phyloP scores from a whole-genome alignment of 2,113 vertebrate genomes.

The Bos javanicus region DNA sequence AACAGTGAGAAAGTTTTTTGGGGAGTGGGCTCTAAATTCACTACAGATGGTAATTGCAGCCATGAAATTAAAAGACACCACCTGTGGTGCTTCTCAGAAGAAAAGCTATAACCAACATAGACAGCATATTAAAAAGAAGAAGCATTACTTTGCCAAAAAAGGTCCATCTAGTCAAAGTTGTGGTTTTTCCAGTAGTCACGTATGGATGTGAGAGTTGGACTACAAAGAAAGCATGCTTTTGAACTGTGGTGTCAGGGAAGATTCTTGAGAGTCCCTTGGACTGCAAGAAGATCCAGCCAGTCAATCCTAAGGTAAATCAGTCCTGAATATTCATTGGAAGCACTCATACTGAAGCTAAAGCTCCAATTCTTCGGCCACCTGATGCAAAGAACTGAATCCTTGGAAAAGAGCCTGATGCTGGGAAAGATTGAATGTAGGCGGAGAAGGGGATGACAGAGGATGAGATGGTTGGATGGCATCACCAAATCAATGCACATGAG shows the following conservation, averaged over 20 bases:
- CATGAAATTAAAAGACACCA: not conserved
- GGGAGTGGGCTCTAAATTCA: not conserved
- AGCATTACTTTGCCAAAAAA: not conserved
- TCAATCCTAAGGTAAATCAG: not conserved
- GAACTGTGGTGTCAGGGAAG: no score
- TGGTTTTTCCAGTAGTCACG: not conserved
- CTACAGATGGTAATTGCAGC: not conserved
- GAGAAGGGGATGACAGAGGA: not conserved
- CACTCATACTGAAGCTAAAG: not conserved
- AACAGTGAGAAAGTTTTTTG: fast-evolving
- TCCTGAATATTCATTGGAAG: not conserved
- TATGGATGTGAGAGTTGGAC: not conserved
- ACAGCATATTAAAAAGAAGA: not conserved
- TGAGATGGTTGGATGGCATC: not conserved
- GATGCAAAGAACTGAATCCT: not conserved
- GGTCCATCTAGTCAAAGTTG: not conserved
- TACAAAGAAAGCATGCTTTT: not conserved
- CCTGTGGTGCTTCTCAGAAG: not conserved
- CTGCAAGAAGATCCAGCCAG: not conserved
- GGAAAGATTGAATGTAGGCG: not conserved
- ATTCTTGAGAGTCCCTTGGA: not conserved
- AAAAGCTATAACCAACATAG: not conserved
- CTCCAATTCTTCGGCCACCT: not conserved
- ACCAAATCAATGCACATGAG: not conserved
- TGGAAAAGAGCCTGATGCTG: not conserved